Conservation (phyloP, 2,797 vertebrate genomes). For the Lagorchestes hirsutus region DNA sequence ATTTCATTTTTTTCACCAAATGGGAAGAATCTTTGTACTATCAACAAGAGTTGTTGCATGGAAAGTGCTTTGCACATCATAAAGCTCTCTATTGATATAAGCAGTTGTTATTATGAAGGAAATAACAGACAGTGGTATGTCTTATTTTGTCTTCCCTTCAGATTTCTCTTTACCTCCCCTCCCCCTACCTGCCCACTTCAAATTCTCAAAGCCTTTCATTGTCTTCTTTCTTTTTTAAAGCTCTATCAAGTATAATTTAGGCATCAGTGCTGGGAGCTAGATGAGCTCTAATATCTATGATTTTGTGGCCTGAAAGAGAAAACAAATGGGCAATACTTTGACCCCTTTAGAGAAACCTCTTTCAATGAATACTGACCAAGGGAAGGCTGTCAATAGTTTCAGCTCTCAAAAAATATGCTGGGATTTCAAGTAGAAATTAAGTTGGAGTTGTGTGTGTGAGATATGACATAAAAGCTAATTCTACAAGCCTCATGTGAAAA, state of each 20-base stretch:
- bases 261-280: conserved; percentile 17
- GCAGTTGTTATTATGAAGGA: not conserved
- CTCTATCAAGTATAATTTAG: conserved; percentile 26
- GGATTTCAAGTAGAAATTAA: conserved; percentile 34
- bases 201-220: conserved; percentile 17
- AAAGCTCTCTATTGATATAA: not conserved
- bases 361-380: not conserved
- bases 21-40: not conserved
- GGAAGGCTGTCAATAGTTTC: conserved; percentile 20
- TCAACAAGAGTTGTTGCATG: not conserved
- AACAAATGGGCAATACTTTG: conserved; percentile 32
- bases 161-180: conserved; percentile 25
- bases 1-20: not conserved
- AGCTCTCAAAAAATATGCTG: conserved; percentile 19
- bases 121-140: not conserved
- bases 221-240: conserved; percentile 38
- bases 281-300: conserved; percentile 24
- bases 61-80: not conserved
- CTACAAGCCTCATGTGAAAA: not conserved
- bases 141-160: not conserved
- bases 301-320: not conserved
- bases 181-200: conserved; percentile 17
- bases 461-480: not conserved
- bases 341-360: conserved; percentile 24
- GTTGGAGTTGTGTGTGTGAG: not conserved